These are phyloP conservation scores for Numenius arquata DNA, from an alignment of 2,113 vertebrate species.

Conservation along the genomic window DNA sequence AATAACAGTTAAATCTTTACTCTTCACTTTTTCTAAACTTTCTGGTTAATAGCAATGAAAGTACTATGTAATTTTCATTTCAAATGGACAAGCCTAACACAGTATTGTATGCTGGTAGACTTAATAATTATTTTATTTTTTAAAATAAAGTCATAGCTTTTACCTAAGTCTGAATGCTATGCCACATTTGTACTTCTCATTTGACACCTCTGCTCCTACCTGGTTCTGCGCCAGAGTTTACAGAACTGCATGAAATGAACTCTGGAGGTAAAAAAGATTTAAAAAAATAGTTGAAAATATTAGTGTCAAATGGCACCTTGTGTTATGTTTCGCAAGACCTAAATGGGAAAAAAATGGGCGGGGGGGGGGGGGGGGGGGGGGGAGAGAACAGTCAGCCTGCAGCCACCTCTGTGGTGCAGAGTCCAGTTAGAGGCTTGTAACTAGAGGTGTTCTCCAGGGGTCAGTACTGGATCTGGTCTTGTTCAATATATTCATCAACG, in stretches of 20 bases:
- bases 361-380: too few species aligned
- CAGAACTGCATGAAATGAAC: not conserved
- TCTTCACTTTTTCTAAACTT: not conserved
- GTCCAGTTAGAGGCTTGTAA: too few species aligned
- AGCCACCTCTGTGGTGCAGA: not conserved
- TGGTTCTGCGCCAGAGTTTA: not conserved
- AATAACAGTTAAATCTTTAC: not conserved
- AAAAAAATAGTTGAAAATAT: not conserved
- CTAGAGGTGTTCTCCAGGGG: too few species aligned
- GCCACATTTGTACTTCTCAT: not conserved
- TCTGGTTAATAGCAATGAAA: not conserved
- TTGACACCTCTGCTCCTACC: not conserved
- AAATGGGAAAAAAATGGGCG: fast-evolving
- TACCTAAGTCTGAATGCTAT: not conserved
- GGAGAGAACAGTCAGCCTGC: not conserved
- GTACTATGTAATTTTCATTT: not conserved
- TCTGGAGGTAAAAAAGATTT: not conserved
- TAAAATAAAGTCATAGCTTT: not conserved
- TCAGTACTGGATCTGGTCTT: too few species aligned
- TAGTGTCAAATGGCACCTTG: too few species aligned
- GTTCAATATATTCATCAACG: too few species aligned
- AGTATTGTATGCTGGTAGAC: not conserved
- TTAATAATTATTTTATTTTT: not conserved
- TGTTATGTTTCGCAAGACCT: not conserved
- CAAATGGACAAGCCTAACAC: not conserved